Conservation (phyloP, 2,888 invertebrate species). For the Apoda limacodes region DNA sequence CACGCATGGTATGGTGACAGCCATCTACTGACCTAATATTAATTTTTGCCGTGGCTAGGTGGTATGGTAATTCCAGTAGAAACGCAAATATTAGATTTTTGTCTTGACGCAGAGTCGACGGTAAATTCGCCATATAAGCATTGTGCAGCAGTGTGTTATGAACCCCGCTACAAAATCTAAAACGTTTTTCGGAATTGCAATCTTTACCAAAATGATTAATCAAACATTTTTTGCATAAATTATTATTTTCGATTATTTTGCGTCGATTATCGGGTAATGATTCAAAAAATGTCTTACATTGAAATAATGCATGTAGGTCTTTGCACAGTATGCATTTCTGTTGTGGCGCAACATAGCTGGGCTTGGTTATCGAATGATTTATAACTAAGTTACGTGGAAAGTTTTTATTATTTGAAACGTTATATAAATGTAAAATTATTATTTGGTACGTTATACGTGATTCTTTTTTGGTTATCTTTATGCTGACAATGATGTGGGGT, state of each 20-base stretch:
- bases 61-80: conserved; percentile 2
- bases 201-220: conserved; percentile 13
- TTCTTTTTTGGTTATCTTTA: conserved; percentile 14
- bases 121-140: conserved; percentile 7
- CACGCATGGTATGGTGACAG: conserved; percentile 8
- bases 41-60: conserved; percentile 9
- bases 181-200: conserved; percentile 14
- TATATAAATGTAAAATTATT: not conserved
- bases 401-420: conserved; percentile 4
- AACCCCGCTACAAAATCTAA: conserved; percentile 8
- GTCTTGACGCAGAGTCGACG: conserved; percentile 1
- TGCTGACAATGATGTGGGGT: not conserved
- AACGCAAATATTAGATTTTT: not conserved
- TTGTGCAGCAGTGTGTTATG: conserved; percentile 15
- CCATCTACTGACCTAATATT: conserved; percentile 12
- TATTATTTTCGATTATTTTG: no score
- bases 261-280: no score
- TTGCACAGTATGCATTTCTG: not conserved
- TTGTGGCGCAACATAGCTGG: not conserved
- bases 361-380: conserved; percentile 2
- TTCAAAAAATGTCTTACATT: conserved; percentile 6
- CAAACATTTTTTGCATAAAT: conserved; percentile 18
- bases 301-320: no score
- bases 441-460: not conserved
- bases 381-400: not conserved